Conservation (phyloP, 2,797 vertebrate species). For the Sebastes diploproa region DNA sequence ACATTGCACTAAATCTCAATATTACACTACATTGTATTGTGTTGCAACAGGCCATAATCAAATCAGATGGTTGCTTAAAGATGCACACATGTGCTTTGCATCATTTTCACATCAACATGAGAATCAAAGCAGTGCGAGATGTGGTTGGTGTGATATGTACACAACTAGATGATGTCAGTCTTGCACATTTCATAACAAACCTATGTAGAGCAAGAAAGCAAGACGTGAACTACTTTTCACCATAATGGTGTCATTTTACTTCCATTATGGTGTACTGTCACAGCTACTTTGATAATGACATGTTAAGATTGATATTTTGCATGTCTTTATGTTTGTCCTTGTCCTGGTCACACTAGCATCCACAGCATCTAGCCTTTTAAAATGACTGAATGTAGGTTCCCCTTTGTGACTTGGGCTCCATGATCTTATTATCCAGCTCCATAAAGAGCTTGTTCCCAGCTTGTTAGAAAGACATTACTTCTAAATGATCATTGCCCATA, state of each 20-base stretch:
- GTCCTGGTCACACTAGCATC: not conserved
- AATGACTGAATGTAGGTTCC: constrained; percentile 26
- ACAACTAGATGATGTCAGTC: not conserved
- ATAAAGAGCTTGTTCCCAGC: constrained; percentile 48
- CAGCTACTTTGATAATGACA: not conserved
- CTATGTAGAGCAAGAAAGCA: not conserved
- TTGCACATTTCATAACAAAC: not conserved
- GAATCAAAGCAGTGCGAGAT: not conserved
- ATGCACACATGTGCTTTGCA: not conserved
- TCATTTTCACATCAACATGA: constrained; percentile 6
- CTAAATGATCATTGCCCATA: constrained; percentile 40
- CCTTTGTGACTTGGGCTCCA: constrained; percentile 26
- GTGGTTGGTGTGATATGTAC: not conserved
- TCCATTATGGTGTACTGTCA: not conserved
- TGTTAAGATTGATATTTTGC: not conserved
- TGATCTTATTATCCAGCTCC: constrained; percentile 54
- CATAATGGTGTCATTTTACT: not conserved
- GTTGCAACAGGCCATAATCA: constrained; percentile 5
- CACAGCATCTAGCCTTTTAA: constrained; percentile 20
- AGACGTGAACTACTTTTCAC: not conserved
- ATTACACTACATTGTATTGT: not conserved
- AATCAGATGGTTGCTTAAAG: constrained; percentile 5
- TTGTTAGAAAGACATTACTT: constrained; percentile 59
- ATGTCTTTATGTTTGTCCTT: not conserved
- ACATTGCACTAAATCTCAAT: not conserved